Conservation (phyloP, 2,888 invertebrate species). For the Epiblema foenella region DNA sequence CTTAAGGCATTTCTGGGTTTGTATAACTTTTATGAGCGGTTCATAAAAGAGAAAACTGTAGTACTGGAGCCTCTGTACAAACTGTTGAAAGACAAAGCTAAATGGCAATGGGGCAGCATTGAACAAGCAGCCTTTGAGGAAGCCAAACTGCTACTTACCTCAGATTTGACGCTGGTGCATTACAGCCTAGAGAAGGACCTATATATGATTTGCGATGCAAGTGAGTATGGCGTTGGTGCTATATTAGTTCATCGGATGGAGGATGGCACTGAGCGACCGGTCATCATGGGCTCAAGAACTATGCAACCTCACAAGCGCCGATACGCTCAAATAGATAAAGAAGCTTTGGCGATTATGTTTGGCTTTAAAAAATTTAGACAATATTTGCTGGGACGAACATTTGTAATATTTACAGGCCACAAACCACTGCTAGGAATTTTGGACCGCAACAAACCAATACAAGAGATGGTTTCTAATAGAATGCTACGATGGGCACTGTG, state of each 20-base stretch:
- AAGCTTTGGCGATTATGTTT: background rate
- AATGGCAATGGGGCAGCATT: conserved; percentile 42
- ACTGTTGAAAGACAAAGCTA: conserved; percentile 19
- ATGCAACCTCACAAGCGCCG: no score
- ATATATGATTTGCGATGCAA: conserved; percentile 42
- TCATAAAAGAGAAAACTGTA: conserved; percentile 31
- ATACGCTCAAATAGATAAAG: background rate
- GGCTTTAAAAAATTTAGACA: conserved; percentile 33
- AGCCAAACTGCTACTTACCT: conserved; percentile 35
- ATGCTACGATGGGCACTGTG: background rate
- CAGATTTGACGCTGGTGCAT: conserved; percentile 30
- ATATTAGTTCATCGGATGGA: conserved; percentile 45
- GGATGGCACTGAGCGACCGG: conserved; percentile 29
- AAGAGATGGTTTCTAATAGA: conserved; percentile 37
- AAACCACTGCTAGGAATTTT: conserved; percentile 37
- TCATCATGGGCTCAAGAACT: background rate
- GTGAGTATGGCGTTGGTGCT: conserved; percentile 46
- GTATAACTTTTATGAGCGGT: conserved; percentile 38
- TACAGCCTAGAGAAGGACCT: conserved; percentile 11
- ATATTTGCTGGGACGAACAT: conserved; percentile 40
- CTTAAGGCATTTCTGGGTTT: no score
- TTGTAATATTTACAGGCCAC: conserved; percentile 22
- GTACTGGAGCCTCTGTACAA: conserved; percentile 42
- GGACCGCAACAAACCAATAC: conserved; percentile 42
- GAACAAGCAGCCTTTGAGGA: background rate